phyloP scores from a whole-genome alignment of 2,888 invertebrate species.

The Tethea ocularis region DNA sequence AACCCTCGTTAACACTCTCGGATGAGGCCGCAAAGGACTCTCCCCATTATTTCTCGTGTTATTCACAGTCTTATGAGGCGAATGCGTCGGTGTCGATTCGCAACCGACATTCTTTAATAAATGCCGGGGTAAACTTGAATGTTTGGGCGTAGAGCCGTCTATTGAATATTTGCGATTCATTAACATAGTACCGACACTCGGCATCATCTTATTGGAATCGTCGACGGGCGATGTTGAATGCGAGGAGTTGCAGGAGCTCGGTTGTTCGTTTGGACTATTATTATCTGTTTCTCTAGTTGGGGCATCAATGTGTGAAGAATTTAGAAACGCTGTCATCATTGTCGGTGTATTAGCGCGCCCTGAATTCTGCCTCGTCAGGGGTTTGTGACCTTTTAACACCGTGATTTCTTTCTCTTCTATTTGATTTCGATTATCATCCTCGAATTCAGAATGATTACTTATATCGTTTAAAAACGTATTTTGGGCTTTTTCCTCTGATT shows the following conservation, averaged over 20 bases:
- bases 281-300: conserved; percentile 57
- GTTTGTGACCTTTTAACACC: conserved; percentile 86
- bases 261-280: conserved; percentile 63
- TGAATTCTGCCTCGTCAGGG: conserved; percentile 86
- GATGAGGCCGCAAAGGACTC: conserved; percentile 84
- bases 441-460: conserved; percentile 76
- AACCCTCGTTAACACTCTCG: conserved; percentile 85
- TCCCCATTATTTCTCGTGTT: conserved; percentile 48
- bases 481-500: conserved; percentile 79
- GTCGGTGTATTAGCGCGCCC: conserved; percentile 81
- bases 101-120: conserved; percentile 71
- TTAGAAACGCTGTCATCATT: conserved; percentile 78
- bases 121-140: conserved; percentile 76
- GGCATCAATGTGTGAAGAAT: conserved; percentile 69
- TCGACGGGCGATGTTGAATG: conserved; percentile 73
- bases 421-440: conserved; percentile 79
- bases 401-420: conserved; percentile 79
- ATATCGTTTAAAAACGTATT: conserved; percentile 76
- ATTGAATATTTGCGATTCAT: conserved; percentile 75
- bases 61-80: conserved; percentile 57
- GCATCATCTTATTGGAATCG: conserved; percentile 55
- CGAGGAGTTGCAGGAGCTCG: conserved; percentile 74
- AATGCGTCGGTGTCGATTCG: conserved; percentile 74
- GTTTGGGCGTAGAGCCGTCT: conserved; percentile 72
- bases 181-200: conserved; percentile 70